Evolutionary conservation across 2,888 invertebrate genomes (phyloP).

Genomic region (Sylvicola cinctus): DNA sequence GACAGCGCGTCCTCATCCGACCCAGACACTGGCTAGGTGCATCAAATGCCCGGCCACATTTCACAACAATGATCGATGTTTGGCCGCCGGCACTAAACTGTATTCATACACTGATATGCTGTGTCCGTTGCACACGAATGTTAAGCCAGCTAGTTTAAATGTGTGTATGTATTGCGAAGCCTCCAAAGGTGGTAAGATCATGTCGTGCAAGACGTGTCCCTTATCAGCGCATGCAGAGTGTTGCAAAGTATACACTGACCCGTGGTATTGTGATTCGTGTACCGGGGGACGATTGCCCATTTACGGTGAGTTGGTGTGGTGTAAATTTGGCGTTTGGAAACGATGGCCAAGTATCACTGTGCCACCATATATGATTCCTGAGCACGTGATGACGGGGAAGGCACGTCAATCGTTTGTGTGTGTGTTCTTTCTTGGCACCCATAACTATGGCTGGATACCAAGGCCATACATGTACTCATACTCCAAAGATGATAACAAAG

Average conservation of each 20-base stretch:
- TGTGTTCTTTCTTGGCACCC: neutral
- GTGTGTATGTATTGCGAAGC: neutral
- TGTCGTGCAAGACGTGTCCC: neutral
- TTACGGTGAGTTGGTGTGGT: neutral
- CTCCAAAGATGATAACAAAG: neutral
- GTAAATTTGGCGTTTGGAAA: neutral
- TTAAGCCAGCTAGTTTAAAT: neutral
- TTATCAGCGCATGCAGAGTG: neutral
- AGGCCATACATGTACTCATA: neutral
- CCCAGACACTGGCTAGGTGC: too few relatives aligned
- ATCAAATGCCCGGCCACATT: neutral
- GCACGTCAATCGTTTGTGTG: neutral
- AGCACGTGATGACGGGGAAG: neutral
- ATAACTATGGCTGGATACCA: neutral
- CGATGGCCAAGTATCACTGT: neutral
- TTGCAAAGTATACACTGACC: neutral
- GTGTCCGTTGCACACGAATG: neutral
- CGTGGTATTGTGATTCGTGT: neutral
- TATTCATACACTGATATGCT: neutral
- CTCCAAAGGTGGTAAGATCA: neutral
- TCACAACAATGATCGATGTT: neutral
- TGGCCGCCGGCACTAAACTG: neutral
- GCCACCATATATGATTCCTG: neutral
- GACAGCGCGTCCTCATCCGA: too few relatives aligned
- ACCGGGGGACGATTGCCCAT: neutral